phyloP scores from a whole-genome alignment of 2,797 vertebrate genomes.

The Pempheris klunzingeri region DNA sequence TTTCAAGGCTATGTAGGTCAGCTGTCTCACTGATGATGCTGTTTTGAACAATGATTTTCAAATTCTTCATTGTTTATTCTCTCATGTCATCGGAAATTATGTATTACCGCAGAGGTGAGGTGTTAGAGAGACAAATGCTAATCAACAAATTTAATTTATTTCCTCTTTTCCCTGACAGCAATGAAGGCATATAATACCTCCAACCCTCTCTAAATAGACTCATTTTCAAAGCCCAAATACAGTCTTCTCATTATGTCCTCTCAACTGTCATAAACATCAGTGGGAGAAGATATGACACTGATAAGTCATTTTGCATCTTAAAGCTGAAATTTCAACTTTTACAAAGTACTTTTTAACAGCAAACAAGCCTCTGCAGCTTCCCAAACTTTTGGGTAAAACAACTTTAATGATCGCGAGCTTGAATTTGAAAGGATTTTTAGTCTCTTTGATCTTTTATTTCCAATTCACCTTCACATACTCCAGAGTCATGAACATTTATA shows the following conservation, averaged over 20 bases:
- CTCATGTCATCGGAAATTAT: conserved; percentile 44
- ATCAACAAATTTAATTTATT: conserved; percentile 33
- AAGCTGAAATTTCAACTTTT: conserved; percentile 36
- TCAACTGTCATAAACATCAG: conserved; percentile 22
- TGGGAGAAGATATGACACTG: conserved; percentile 20
- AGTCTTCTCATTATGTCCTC: conserved; percentile 32
- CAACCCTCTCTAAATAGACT: conserved; percentile 40
- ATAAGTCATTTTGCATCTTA: conserved; percentile 41
- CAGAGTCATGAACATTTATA: conserved; percentile 80
- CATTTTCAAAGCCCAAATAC: conserved; percentile 34
- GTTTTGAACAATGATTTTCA: conserved; percentile 46
- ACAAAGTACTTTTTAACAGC: conserved; percentile 28
- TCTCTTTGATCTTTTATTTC: conserved; percentile 81
- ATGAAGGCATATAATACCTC: conserved; percentile 8
- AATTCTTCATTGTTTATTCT: conserved; percentile 60
- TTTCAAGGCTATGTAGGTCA: conserved; percentile 73
- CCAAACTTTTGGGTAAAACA: conserved; percentile 57
- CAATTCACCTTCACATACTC: conserved; percentile 76
- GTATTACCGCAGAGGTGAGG: conserved; percentile 22
- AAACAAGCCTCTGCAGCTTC: conserved; percentile 65
- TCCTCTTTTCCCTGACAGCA: conserved; percentile 28
- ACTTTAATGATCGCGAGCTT: conserved; percentile 67
- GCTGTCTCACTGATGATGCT: conserved; percentile 55
- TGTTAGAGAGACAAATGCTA: conserved; percentile 39
- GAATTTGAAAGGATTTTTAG: conserved; percentile 71